phyloP scores from a whole-genome alignment of 2,888 invertebrate genomes.

The Agrotis puta region DNA sequence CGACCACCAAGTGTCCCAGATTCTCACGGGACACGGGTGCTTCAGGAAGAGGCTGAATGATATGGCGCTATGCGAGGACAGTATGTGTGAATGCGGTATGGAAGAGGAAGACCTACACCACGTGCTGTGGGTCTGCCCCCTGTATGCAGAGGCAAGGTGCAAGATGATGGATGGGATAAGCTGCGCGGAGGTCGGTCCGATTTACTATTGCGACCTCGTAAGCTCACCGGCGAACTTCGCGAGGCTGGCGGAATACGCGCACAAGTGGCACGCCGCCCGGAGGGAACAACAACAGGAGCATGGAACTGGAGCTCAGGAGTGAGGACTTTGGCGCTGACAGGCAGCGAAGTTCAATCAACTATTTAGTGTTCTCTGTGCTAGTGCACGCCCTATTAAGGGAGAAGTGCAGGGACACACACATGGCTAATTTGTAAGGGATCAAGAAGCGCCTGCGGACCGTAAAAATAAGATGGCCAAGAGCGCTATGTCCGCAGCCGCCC shows the following conservation, averaged over 20 bases:
- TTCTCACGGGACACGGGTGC: too few relatives aligned
- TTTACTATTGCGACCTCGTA: background rate
- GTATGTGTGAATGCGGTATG: constrained; percentile 11
- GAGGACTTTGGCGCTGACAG: too few relatives aligned
- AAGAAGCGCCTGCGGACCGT: background rate
- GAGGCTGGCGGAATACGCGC: constrained; percentile 20
- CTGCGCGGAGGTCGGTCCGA: background rate
- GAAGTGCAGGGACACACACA: background rate
- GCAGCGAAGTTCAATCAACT: too few relatives aligned
- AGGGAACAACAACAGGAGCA: too few relatives aligned
- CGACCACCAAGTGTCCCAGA: too few relatives aligned
- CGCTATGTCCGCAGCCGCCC: constrained; percentile 8
- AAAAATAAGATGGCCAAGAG: background rate
- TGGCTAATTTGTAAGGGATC: background rate
- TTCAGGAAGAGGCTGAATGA: too few relatives aligned
- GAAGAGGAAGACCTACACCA: constrained; percentile 29
- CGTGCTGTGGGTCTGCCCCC: constrained; percentile 20
- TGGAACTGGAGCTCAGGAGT: too few relatives aligned
- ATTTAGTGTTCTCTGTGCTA: too few relatives aligned
- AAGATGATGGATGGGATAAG: background rate
- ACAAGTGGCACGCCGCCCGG: constrained; percentile 1
- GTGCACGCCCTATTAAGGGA: too few relatives aligned
- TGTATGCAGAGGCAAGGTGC: background rate
- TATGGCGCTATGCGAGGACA: too few relatives aligned
- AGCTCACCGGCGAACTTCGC: constrained; percentile 19